phyloP scores from a whole-genome alignment of 2,797 vertebrate species.

The Bovichtus diacanthus region DNA sequence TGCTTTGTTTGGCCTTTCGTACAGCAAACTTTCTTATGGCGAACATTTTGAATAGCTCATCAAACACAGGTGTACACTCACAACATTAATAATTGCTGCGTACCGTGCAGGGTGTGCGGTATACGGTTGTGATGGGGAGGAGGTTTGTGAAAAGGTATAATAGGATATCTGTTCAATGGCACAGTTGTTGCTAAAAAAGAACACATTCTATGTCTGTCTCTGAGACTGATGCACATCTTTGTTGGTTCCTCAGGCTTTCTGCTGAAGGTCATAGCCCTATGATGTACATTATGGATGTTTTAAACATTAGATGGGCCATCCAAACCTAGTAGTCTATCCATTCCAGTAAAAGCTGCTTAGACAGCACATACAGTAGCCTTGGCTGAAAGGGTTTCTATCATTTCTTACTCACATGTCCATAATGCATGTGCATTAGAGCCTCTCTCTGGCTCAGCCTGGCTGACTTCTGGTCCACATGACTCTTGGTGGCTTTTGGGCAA shows the following conservation, averaged over 20 bases:
- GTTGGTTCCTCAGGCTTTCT: conserved; percentile 17
- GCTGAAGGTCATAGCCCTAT: conserved; percentile 2
- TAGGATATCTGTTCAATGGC: not conserved
- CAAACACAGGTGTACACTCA: not conserved
- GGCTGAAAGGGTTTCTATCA: conserved; percentile 17
- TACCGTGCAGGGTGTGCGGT: not conserved
- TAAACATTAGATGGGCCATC: conserved; percentile 25
- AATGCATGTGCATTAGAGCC: conserved; percentile 24
- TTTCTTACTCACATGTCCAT: not conserved
- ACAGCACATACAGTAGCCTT: conserved; percentile 8
- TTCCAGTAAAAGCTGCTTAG: conserved; percentile 35
- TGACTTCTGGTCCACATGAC: conserved; percentile 10
- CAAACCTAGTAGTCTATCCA: not conserved
- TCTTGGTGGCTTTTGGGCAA: not conserved
- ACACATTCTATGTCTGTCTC: not conserved
- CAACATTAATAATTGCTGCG: not conserved
- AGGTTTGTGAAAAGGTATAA: not conserved
- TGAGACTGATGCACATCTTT: conserved; percentile 2
- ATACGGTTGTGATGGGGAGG: too few relatives aligned
- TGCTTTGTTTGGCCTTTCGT: not conserved
- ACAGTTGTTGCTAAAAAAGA: conserved; percentile 1
- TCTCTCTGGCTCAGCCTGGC: not conserved
- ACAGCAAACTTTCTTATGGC: not conserved
- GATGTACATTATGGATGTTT: conserved; percentile 1
- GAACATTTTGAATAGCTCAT: not conserved